Evolutionary conservation across 2,797 vertebrate species (phyloP).

Genomic region (Brachymystax lenok): DNA sequence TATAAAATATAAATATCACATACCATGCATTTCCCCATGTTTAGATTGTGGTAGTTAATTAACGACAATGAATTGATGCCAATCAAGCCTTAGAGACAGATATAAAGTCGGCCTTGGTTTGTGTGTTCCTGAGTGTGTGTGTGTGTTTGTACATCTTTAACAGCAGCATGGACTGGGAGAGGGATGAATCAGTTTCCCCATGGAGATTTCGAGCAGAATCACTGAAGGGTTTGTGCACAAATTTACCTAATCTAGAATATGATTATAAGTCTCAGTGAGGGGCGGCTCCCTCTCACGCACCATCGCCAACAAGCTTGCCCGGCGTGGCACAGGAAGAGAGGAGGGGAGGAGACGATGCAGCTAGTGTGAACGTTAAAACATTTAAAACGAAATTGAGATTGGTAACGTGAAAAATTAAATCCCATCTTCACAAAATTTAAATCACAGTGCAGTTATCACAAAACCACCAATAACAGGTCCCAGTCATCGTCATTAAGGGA

Average conservation of each 20-base stretch:
- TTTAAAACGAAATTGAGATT: neutral
- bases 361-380: no score
- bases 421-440: no score
- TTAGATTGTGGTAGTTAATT: neutral
- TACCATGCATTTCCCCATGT: neutral
- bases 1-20: no score
- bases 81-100: neutral
- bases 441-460: no score
- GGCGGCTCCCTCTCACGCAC: conserved; percentile 57
- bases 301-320: conserved; percentile 50
- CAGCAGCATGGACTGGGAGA: conserved; percentile 35
- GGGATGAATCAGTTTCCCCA: conserved; percentile 58
- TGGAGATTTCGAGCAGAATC: conserved; percentile 55
- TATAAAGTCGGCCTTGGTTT: neutral
- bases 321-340: conserved; percentile 28
- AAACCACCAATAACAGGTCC: no score
- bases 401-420: neutral
- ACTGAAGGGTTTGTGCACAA: conserved; percentile 62
- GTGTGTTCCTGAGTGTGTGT: neutral
- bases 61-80: neutral
- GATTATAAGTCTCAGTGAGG: conserved; percentile 60
- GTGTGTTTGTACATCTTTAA: conserved; percentile 12
- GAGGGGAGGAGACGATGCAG: conserved; percentile 12
- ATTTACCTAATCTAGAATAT: conserved; percentile 65
- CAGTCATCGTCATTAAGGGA: no score